These are phyloP conservation scores for Siniperca obscura DNA, from an alignment of 2,797 vertebrate species.

Conservation along the genomic window DNA sequence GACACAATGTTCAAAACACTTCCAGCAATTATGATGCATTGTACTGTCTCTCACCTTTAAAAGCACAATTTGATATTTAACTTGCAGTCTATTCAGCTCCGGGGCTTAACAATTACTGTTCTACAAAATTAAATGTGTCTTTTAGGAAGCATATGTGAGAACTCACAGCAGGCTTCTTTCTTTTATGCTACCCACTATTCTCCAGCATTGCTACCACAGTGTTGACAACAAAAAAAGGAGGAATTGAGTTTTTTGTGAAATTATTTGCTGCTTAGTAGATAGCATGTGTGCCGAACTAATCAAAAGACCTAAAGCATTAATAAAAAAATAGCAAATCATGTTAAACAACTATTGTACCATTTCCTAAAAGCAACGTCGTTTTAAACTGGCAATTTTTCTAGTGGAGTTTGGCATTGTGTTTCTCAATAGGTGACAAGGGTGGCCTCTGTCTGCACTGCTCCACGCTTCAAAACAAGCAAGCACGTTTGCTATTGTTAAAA, in stretches of 20 bases:
- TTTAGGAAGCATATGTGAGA: not conserved
- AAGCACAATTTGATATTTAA: slow-evolving; percentile 30
- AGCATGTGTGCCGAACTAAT: not conserved
- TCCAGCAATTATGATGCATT: slow-evolving; percentile 15
- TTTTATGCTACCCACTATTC: not conserved
- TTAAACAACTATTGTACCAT: not conserved
- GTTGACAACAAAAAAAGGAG: slow-evolving; percentile 1
- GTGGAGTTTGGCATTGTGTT: not conserved
- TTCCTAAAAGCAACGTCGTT: too few relatives aligned
- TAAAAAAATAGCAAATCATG: not conserved
- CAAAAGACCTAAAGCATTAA: too few relatives aligned
- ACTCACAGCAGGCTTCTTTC: slow-evolving; percentile 7
- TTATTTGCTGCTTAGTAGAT: not conserved
- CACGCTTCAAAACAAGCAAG: not conserved
- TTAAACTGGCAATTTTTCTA: not conserved
- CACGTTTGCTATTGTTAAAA: not conserved
- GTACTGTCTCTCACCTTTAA: not conserved
- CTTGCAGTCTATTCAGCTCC: slow-evolving; percentile 8
- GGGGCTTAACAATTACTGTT: slow-evolving; percentile 24
- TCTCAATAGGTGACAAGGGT: not conserved
- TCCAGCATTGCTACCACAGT: slow-evolving; percentile 1
- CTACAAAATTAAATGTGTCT: not conserved
- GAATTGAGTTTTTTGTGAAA: not conserved
- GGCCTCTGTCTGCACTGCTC: not conserved
- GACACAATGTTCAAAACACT: slow-evolving; percentile 3